Evolutionary conservation across 2,888 invertebrate genomes (phyloP).

Genomic region (Aplocera efformata): DNA sequence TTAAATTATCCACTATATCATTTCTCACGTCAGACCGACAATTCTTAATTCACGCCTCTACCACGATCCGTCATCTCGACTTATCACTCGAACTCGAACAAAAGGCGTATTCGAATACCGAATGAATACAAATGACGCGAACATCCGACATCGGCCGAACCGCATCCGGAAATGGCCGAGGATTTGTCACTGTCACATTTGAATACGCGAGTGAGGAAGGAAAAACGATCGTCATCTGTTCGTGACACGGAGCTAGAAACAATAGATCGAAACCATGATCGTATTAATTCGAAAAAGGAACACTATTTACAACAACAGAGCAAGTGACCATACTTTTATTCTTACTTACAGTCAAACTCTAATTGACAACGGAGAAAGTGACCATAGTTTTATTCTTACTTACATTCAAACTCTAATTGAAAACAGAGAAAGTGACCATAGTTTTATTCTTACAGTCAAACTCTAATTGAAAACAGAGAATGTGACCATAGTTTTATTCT

Average conservation of each 20-base stretch:
- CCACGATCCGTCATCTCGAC: constrained; percentile 49
- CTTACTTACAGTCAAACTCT: too few species aligned
- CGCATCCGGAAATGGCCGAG: constrained; percentile 68
- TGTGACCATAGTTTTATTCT: too few species aligned
- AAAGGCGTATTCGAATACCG: constrained; percentile 48
- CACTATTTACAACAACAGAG: too few species aligned
- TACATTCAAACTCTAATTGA: too few species aligned
- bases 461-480: too few species aligned
- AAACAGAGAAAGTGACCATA: too few species aligned
- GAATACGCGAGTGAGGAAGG: constrained; percentile 70
- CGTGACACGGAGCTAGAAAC: constrained; percentile 32
- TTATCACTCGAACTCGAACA: constrained; percentile 53
- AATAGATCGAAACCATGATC: too few species aligned
- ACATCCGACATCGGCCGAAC: constrained; percentile 62
- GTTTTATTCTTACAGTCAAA: too few species aligned
- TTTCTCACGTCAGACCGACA: constrained; percentile 24
- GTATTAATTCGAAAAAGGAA: too few species aligned
- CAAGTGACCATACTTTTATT: too few species aligned
- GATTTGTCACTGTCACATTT: constrained; percentile 78
- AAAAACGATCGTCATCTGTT: constrained; percentile 75
- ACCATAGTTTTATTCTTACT: too few species aligned
- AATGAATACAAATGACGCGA: constrained; percentile 75
- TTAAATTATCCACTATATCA: constrained; percentile 11
- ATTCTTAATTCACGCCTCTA: constrained; percentile 52
- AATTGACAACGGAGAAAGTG: too few species aligned